Evolutionary conservation across 2,888 invertebrate genomes (phyloP).

Genomic region (Axea sp.): DNA sequence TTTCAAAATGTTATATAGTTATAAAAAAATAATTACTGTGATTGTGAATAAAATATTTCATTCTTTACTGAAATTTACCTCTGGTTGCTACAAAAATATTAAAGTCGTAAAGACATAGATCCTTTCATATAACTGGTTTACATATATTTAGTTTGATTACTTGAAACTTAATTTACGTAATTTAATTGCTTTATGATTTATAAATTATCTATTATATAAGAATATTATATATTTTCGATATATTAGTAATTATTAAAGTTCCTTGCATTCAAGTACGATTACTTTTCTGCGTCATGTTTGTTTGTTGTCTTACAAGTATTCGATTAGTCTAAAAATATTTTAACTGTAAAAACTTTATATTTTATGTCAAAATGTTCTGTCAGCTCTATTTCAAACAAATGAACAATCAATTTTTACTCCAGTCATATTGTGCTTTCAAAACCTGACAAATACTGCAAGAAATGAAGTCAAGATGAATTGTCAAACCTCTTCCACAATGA

Average conservation of each 20-base stretch:
- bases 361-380: constrained; percentile 11
- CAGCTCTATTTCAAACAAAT: constrained; percentile 31
- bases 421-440: constrained; percentile 25
- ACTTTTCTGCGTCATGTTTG: constrained; percentile 30
- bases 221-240: constrained; percentile 45
- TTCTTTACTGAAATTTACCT: constrained; percentile 10
- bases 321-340: constrained; percentile 48
- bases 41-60: constrained; percentile 3
- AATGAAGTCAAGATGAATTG: not conserved
- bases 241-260: constrained; percentile 24
- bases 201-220: constrained; percentile 49
- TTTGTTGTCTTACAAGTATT: constrained; percentile 34
- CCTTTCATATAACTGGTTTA: constrained; percentile 18
- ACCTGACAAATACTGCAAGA: not conserved
- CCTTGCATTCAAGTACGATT: constrained; percentile 37
- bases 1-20: not conserved
- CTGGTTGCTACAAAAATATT: constrained; percentile 36
- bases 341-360: constrained; percentile 39
- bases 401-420: constrained; percentile 32
- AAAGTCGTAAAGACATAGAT: constrained; percentile 16
- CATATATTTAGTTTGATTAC: constrained; percentile 37
- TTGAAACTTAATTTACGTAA: constrained; percentile 38
- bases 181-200: constrained; percentile 32
- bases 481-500: not conserved
- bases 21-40: constrained; percentile 19